Conservation (phyloP, 2,888 invertebrate genomes). For the Sinhomidia bicolor region DNA sequence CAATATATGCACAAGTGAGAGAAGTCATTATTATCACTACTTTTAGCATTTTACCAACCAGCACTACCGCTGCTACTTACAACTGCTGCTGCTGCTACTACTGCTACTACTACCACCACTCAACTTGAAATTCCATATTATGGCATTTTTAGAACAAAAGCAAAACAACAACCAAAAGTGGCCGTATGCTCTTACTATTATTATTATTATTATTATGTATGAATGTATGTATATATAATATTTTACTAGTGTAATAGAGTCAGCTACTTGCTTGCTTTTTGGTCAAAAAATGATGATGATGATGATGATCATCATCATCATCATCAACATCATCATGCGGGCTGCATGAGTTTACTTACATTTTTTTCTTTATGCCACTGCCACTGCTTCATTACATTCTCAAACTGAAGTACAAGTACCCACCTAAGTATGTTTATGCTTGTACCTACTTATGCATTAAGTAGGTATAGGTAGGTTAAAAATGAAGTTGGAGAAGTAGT, state of each 20-base stretch:
- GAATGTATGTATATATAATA: no score
- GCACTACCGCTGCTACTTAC: neutral
- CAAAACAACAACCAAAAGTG: slow-evolving; percentile 16
- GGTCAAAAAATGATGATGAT: neutral
- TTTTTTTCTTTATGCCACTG: no score
- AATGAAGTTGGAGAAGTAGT: neutral
- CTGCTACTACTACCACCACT: neutral
- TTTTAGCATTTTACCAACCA: no score
- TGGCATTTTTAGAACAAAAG: neutral
- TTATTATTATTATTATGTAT: neutral
- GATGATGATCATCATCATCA: neutral
- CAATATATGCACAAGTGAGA: neutral
- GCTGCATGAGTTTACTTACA: no score
- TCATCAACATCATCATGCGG: no score
- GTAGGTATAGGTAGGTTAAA: no score
- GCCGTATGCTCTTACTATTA: neutral
- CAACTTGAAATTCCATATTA: slow-evolving; percentile 41
- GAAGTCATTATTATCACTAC: slow-evolving; percentile 34
- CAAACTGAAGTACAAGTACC: no score
- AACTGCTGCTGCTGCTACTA: neutral
- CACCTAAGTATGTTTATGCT: no score
- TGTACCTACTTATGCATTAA: no score
- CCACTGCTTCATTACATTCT: no score
- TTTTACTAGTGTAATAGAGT: neutral
- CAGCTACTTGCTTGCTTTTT: neutral